Evolutionary conservation across 30 jellyfish, hydroid and myxozoan species (phyloP).

Genomic region (Clytia hemisphaerica): DNA sequence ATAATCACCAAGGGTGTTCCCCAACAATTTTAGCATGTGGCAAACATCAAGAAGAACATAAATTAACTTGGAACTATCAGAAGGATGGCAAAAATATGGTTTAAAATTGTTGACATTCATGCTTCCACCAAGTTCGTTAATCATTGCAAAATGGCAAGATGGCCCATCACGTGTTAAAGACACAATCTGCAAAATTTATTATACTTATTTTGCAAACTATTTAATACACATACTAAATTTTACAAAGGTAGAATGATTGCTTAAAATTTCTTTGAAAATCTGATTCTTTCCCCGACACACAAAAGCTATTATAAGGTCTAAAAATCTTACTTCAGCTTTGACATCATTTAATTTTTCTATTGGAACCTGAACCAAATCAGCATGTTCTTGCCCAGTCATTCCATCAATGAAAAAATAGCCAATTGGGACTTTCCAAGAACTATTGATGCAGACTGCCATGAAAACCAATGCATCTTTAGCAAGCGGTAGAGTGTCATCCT

Average conservation of each 20-base stretch:
- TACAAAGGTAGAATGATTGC: too few relatives aligned
- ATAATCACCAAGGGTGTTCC: constrained; percentile 56
- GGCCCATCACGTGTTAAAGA: constrained; percentile 63
- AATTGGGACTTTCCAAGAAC: constrained; percentile 50
- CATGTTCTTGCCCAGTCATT: constrained; percentile 49
- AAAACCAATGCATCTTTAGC: constrained; percentile 59
- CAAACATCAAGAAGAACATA: constrained; percentile 59
- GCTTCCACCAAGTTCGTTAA: constrained; percentile 37
- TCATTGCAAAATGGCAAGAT: constrained; percentile 47
- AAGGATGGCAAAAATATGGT: constrained; percentile 41
- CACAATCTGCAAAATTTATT: too few relatives aligned
- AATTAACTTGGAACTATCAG: constrained; percentile 21
- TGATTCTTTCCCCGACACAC: too few relatives aligned
- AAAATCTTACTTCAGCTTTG: background rate
- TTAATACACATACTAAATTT: too few relatives aligned
- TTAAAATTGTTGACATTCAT: constrained; percentile 25
- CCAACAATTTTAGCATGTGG: constrained; percentile 64
- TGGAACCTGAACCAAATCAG: constrained; percentile 34
- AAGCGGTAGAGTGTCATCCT: constrained; percentile 36
- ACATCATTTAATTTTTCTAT: background rate
- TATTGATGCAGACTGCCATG: constrained; percentile 42
- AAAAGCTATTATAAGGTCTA: too few relatives aligned
- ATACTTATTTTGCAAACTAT: too few relatives aligned
- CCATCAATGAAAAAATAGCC: constrained; percentile 50
- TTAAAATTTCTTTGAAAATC: too few relatives aligned